Percentiles rank a stretch among this genome's conserved stretches.
Conservation (phyloP, 2,888 invertebrate species). For the Heliconius cydno region DNA sequence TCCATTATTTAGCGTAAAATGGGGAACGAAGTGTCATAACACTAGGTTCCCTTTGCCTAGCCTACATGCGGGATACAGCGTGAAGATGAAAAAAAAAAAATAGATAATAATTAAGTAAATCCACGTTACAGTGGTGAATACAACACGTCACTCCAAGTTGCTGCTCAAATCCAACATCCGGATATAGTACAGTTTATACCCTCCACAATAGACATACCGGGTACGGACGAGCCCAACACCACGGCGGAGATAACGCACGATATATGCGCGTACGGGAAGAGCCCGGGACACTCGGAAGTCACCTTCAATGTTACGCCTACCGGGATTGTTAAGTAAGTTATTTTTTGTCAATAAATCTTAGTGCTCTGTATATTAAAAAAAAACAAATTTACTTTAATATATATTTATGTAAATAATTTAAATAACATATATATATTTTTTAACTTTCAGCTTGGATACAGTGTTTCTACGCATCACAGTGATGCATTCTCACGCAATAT, state of each 20-base stretch:
- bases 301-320: constrained; percentile 83
- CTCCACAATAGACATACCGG: constrained; percentile 69
- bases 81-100: background rate
- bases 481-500: constrained; percentile 87
- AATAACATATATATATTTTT: background rate
- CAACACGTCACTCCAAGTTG: constrained; percentile 73
- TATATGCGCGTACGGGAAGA: constrained; percentile 84
- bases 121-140: constrained; percentile 71
- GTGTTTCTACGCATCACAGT: constrained; percentile 91
- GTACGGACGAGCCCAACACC: constrained; percentile 60
- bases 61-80: background rate
- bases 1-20: background rate
- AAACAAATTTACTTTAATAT: background rate
- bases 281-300: constrained; percentile 87
- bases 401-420: background rate
- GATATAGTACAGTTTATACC: constrained; percentile 85
- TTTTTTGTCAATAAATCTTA: background rate
- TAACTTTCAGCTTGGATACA: constrained; percentile 84
- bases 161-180: constrained; percentile 85
- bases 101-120: background rate
- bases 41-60: background rate
- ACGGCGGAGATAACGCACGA: constrained; percentile 70
- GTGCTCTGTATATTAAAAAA: background rate
- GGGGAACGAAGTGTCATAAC: background rate
- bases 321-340: constrained; percentile 77